Evolutionary conservation across 64 coral and sea anemone species (phyloP), one percentile per base, ranked within the genome.

Genomic region (Trachythela sp.): DNA sequence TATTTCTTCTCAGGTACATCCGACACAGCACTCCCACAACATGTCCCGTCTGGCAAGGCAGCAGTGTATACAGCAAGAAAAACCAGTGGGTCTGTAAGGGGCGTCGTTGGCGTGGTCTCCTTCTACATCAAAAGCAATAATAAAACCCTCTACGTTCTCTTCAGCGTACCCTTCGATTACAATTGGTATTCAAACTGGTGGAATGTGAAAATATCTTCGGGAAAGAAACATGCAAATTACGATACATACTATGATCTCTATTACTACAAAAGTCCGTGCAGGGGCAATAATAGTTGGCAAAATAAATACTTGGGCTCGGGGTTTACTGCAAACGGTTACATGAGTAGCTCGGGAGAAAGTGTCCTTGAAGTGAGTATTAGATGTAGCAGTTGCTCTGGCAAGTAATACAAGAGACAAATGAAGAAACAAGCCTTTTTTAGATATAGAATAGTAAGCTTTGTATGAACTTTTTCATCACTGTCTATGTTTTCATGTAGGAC

Each of bases 1-100:
- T 92, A 88, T 36, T 92, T 42, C 20, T 8, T n/a, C 6, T 92
- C 91, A 7, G 91, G 91, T 13, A 88, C 91, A 27, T 92, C 91
- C 10, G 86, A 92, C 27, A n/a, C 15, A 1, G 72, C 59, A 4
- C 71, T 88, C 4, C 90, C 90, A 20, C 8, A 17, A 15, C 42
- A 31, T 1, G 84, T 91, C 15, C 10, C 39, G 40, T 42, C 20
- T 3, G 52, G 37, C n/a, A 0, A 89, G 30, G 91, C 75, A 2
- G 20, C 70, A 20, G 31, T 88, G n/a, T 88, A 88, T 52, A 24
- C 31, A 24, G 13, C 50, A 13, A 52, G 91, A 18, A 89, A 92
- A 33, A 71, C 87, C 1, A 17, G 30, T 4, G 15, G 15, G 7
- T 7, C 48, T 49, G 88, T 64, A 13, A 89, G 0, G 1, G 88